phyloP scores from a whole-genome alignment of 2,888 invertebrate species.

The Drosophila mulleri region DNA sequence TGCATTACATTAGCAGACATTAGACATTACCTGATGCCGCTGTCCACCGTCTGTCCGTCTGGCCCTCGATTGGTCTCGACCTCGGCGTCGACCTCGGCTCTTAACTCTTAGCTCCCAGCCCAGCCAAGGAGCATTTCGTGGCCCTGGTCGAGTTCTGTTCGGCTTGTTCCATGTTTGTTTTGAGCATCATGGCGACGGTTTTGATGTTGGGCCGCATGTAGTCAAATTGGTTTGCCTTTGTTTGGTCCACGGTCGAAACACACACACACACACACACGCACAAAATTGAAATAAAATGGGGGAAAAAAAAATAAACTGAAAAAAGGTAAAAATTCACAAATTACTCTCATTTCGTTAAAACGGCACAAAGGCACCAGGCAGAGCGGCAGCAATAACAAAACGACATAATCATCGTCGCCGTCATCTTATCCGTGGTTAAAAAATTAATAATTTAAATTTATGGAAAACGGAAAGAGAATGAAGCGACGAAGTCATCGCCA shows the following conservation, averaged over 20 bases:
- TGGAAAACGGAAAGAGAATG: conserved; percentile 84
- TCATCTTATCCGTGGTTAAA: conserved; percentile 80
- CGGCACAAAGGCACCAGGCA: conserved; percentile 68
- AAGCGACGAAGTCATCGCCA: conserved; percentile 82
- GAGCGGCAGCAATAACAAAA: conserved; percentile 75
- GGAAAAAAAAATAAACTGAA: conserved; percentile 14
- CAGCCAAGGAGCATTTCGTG: conserved; percentile 23
- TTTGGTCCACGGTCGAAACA: conserved; percentile 53
- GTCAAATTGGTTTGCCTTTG: conserved; percentile 74
- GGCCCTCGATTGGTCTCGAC: neutral
- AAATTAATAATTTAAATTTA: conserved; percentile 84
- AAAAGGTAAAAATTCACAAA: conserved; percentile 77
- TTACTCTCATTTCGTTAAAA: conserved; percentile 78
- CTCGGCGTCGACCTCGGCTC: neutral
- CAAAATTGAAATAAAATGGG: conserved; percentile 34
- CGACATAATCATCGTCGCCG: conserved; percentile 82
- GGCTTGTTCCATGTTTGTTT: conserved; percentile 64
- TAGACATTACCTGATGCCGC: conserved; percentile 26
- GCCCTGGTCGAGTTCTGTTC: conserved; percentile 30
- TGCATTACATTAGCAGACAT: conserved; percentile 49
- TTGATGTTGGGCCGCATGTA: conserved; percentile 75
- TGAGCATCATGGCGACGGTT: conserved; percentile 64
- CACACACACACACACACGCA: conserved; percentile 25
- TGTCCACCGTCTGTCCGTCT: neutral
- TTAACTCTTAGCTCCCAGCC: conserved; percentile 1